Conservation (phyloP, 1,140 invertebrate genomes). For the Andrena cerasifolii region DNA sequence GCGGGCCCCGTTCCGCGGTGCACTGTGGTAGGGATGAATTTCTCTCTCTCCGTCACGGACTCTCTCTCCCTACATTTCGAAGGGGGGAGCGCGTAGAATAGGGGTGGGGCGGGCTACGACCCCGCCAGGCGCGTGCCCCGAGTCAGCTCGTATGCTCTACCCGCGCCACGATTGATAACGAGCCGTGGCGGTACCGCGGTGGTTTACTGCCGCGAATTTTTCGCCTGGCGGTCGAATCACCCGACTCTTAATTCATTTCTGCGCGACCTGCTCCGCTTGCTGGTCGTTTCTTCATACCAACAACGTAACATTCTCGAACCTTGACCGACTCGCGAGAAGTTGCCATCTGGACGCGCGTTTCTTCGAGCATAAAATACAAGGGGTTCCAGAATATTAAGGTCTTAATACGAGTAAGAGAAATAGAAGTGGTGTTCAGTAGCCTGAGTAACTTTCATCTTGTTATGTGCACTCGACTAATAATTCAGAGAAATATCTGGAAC, state of each 20-base stretch:
- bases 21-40: slow-evolving; percentile 17
- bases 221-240: slow-evolving; percentile 26
- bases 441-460: too few relatives aligned
- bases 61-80: not conserved
- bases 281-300: not conserved
- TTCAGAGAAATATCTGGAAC: too few relatives aligned
- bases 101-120: slow-evolving; percentile 67
- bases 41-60: slow-evolving; percentile 12
- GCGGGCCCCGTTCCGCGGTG: slow-evolving; percentile 45
- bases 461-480: too few relatives aligned
- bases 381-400: too few relatives aligned
- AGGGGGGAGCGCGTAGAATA: slow-evolving; percentile 13
- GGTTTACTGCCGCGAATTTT: slow-evolving; percentile 50
- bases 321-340: slow-evolving; percentile 27
- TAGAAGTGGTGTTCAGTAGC: too few relatives aligned
- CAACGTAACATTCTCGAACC: not conserved
- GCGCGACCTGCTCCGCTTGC: not conserved
- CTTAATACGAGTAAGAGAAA: too few relatives aligned
- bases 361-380: too few relatives aligned
- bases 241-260: slow-evolving; percentile 26
- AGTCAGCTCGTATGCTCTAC: slow-evolving; percentile 70
- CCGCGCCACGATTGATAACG: slow-evolving; percentile 67
- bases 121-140: slow-evolving; percentile 76
- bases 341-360: too few relatives aligned
- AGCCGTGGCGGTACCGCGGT: slow-evolving; percentile 47